These are phyloP conservation scores for Drosophila jambulina DNA, from an alignment of 1,140 invertebrate genomes.

Conservation along the genomic window DNA sequence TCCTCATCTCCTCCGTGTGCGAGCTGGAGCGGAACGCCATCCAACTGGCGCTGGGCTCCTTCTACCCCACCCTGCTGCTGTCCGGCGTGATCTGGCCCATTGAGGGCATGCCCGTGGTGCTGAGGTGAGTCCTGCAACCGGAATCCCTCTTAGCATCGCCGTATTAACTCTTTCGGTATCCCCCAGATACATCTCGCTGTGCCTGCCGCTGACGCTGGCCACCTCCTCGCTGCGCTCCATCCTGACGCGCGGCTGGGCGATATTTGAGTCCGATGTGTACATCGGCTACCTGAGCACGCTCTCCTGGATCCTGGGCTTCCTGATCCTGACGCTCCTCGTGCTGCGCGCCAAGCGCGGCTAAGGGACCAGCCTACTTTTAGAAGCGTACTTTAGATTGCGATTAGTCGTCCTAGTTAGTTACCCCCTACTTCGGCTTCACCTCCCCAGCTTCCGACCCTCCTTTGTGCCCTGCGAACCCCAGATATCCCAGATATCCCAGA, in stretches of 20 bases:
- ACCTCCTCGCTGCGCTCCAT: slow-evolving; percentile 95
- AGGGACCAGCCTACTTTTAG: slow-evolving; percentile 48
- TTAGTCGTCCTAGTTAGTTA: slow-evolving; percentile 61
- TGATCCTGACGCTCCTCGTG: slow-evolving; percentile 92
- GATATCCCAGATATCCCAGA: not conserved
- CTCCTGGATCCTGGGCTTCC: slow-evolving; percentile 95
- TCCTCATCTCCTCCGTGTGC: slow-evolving; percentile 97
- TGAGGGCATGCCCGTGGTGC: slow-evolving; percentile 93
- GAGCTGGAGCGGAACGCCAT: slow-evolving; percentile 97
- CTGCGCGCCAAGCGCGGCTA: slow-evolving; percentile 92
- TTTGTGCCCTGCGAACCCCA: not conserved
- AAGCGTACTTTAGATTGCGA: slow-evolving; percentile 55
- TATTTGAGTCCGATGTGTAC: slow-evolving; percentile 93
- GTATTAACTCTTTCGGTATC: not conserved
- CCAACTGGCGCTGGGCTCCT: slow-evolving; percentile 96
- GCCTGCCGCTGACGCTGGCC: slow-evolving; percentile 95
- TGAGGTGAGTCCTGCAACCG: slow-evolving; percentile 85
- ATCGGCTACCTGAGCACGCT: slow-evolving; percentile 94
- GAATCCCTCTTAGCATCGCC: too few relatives aligned
- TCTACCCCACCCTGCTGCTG: slow-evolving; percentile 96
- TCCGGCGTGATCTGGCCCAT: slow-evolving; percentile 96
- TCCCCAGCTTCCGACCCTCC: slow-evolving; percentile 7
- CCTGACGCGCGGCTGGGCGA: slow-evolving; percentile 94
- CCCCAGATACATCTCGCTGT: slow-evolving; percentile 90
- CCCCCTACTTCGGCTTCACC: slow-evolving; percentile 23